Evolutionary conservation across 1,140 invertebrate species (phyloP), one percentile per base, ranked within the genome.

Genomic region (Augochlora pura): DNA sequence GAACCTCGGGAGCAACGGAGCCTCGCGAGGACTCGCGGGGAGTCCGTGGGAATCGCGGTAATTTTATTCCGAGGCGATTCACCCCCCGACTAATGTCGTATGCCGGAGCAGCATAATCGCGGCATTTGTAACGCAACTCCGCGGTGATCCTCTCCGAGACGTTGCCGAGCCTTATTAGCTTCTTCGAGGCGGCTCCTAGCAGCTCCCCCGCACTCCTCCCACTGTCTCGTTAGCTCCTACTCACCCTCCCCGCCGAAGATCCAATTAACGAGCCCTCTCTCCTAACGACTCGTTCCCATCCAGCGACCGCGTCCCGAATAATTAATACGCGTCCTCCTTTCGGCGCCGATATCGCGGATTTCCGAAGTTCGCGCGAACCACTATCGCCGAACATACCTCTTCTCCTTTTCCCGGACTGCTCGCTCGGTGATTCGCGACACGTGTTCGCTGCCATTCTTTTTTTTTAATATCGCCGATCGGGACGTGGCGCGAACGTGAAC

Each of bases 11-110:
- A 12, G 42, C 42, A 46, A 10, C 10, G 14, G 42, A 57, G 6
- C 18, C n/a, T n/a, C 2, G 21, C 72, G 32, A 54, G 3, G 65
- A 75, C 25, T 66, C 14, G 25, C 49, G 16, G 65, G 32, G 23
- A 14, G 9, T 49, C 57, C n/a, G n/a, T 16, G 16, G 23, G n/a
- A 57, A 25, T 66, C 39, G 65, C 18, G 46, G 49, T 27, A 10
- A 75, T 23, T 57, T 66, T 39, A 39, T 42, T 63, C 42, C 8
- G 23, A 57, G 10, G 46, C 72, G 63, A 16, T 75, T 66, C 64
- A 74, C 65, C 32, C 65, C 32, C 32, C 46, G 21, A 25, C 12
- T 21, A 65, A 75, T 52, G n/a, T 18, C 46, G 25, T 46, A 21
- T 21, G 23, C 21, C 62, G 25, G 7, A 8, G 9, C 16, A 23